phyloP scores from a whole-genome alignment of 2,113 vertebrate genomes.

The Tylochromis polylepis region DNA sequence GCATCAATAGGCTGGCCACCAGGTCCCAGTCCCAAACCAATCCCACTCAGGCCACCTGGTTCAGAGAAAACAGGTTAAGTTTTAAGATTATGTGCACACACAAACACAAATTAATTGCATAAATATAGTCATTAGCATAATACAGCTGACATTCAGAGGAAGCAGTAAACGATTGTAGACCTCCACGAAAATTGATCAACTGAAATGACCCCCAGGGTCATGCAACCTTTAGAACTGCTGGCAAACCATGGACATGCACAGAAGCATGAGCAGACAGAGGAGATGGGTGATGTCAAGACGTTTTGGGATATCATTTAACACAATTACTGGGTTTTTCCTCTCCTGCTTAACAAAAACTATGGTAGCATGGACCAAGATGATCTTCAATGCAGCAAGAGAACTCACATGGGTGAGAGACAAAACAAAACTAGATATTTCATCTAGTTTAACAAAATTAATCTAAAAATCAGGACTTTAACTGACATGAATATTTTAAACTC shows the following conservation, averaged over 20 bases:
- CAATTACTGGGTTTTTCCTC: neutral
- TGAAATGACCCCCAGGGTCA: neutral
- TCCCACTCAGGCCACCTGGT: constrained; percentile 91
- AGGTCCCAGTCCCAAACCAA: constrained; percentile 93
- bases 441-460: neutral
- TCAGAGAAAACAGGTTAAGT: constrained; percentile 29
- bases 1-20: constrained; percentile 96
- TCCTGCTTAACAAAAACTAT: neutral
- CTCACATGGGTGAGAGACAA: neutral
- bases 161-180: neutral
- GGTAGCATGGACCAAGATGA: neutral
- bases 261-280: neutral
- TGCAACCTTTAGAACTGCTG: no score
- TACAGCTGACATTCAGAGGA: neutral
- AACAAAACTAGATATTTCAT: neutral
- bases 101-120: accelerated
- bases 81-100: neutral
- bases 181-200: neutral
- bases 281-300: neutral
- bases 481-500: neutral
- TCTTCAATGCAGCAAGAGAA: neutral
- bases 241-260: neutral
- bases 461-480: neutral
- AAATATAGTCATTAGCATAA: neutral
- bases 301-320: neutral